Conservation (phyloP, 2,113 vertebrate genomes). For the Cacatua alba region DNA sequence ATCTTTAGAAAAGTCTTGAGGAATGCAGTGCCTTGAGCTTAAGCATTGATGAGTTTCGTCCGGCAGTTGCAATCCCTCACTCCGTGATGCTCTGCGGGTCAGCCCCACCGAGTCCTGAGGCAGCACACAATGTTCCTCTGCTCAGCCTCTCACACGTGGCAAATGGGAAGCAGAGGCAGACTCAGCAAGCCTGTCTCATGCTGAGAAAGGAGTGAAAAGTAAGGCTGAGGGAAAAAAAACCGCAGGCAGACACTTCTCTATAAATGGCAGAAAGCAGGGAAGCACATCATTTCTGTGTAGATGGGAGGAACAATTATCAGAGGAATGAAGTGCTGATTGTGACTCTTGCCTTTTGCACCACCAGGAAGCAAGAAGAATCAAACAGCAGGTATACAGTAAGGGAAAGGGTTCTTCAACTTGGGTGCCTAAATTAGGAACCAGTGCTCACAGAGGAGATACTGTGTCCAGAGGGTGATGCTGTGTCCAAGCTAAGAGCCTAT, state of each 20-base stretch:
- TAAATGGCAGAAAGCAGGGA: conserved; percentile 19
- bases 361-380: background rate
- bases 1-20: background rate
- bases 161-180: conserved; percentile 33
- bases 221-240: background rate
- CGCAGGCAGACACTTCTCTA: background rate
- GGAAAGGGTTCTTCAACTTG: background rate
- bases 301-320: conserved; percentile 19
- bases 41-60: background rate
- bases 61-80: background rate
- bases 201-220: conserved; percentile 53
- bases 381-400: background rate
- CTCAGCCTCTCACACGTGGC: conserved; percentile 23
- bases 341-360: background rate
- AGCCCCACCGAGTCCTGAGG: background rate
- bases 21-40: background rate
- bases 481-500: background rate
- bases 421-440: background rate
- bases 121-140: conserved; percentile 35
- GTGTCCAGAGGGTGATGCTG: background rate
- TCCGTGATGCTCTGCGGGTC: background rate
- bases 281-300: background rate
- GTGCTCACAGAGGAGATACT: background rate
- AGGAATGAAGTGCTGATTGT: background rate
- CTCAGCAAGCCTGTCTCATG: background rate